A percentile compares a stretch with the other conserved stretches of the same genome.
These are phyloP conservation scores for Apolygus lucorum DNA, from an alignment of 1,140 invertebrate species.

Conservation along the genomic window DNA sequence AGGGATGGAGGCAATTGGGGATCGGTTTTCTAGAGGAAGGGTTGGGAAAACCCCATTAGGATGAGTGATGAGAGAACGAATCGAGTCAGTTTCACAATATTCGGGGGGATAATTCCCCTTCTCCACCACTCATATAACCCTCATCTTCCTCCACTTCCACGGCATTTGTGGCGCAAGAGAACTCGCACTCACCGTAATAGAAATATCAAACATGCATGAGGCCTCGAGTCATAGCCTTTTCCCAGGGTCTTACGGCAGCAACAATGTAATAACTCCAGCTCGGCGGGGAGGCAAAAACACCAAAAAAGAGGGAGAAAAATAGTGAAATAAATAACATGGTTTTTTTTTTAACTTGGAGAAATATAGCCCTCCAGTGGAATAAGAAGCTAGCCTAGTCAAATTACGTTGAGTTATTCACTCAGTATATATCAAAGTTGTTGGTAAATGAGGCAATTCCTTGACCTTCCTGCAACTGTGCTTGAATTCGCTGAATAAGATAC, in stretches of 20 bases:
- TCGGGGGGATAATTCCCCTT: background rate
- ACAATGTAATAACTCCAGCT: conserved; percentile 8
- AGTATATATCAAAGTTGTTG: too few relatives aligned
- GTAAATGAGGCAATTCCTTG: too few relatives aligned
- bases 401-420: too few relatives aligned
- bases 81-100: conserved; percentile 10
- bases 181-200: conserved; percentile 7
- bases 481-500: too few relatives aligned
- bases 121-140: background rate
- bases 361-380: background rate
- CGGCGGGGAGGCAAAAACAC: background rate
- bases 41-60: background rate
- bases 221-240: background rate
- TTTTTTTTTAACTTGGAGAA: background rate
- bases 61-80: conserved; percentile 6
- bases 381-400: background rate
- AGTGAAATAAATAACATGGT: background rate
- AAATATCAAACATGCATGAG: conserved; percentile 16
- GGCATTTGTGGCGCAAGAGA: background rate
- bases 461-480: too few relatives aligned
- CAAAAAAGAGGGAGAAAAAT: background rate
- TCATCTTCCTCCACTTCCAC: background rate
- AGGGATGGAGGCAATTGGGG: background rate
- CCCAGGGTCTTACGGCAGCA: background rate
- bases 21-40: background rate